phyloP scores from a whole-genome alignment of 2,797 vertebrate species.

The Bufotes viridis region DNA sequence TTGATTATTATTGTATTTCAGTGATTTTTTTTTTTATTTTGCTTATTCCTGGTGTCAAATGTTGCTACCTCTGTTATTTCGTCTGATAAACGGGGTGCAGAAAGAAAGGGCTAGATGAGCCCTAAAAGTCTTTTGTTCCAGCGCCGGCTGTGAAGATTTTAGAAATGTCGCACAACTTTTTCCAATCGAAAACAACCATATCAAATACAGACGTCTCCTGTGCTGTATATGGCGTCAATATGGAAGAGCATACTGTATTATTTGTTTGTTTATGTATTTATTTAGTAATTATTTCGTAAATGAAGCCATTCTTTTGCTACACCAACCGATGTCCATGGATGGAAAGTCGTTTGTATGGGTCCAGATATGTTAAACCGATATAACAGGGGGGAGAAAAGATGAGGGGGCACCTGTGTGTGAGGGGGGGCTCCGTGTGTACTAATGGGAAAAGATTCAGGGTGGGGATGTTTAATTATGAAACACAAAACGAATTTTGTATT shows the following conservation, averaged over 20 bases:
- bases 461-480: constrained; percentile 70
- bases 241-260: neutral
- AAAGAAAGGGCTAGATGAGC: too few relatives aligned
- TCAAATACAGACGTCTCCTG: neutral
- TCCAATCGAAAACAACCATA: neutral
- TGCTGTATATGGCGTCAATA: neutral
- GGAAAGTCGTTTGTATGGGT: neutral
- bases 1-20: neutral
- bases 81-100: neutral
- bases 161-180: neutral
- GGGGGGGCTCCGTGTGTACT: constrained; percentile 47
- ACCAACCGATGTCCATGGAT: neutral
- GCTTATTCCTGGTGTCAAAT: neutral
- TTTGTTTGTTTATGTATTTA: neutral
- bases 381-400: neutral
- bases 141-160: neutral
- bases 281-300: neutral
- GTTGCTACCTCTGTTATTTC: neutral
- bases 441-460: constrained; percentile 64
- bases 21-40: neutral
- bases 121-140: neutral
- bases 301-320: neutral
- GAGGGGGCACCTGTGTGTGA: neutral
- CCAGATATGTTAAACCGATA: neutral
- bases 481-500: constrained; percentile 56